phyloP scores from a whole-genome alignment of 2,888 invertebrate species.

The Quadroppia sp. region DNA sequence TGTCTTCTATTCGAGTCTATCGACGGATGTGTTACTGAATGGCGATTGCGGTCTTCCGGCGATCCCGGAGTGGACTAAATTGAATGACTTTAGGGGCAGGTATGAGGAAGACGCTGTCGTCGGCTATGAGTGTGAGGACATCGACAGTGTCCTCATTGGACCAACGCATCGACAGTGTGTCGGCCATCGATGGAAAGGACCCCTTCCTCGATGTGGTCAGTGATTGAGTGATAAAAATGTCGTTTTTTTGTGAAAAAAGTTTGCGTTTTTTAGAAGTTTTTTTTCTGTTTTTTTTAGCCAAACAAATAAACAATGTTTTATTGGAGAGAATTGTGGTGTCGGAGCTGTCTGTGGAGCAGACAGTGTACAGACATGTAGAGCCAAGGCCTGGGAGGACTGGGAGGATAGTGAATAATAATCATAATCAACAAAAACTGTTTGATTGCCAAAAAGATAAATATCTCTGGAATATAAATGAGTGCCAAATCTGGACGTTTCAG shows the following conservation, averaged over 20 bases:
- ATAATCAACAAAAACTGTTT: neutral
- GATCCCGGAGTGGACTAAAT: neutral
- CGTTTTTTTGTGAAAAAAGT: neutral
- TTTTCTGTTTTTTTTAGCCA: neutral
- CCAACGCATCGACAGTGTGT: neutral
- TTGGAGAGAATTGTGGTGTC: neutral
- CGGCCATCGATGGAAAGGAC: neutral
- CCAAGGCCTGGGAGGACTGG: neutral
- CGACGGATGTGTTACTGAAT: neutral
- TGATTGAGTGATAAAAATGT: neutral
- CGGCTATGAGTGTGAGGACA: neutral
- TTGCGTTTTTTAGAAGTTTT: neutral
- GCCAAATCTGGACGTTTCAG: constrained; percentile 9
- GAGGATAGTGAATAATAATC: neutral
- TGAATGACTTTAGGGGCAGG: neutral
- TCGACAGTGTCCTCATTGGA: neutral
- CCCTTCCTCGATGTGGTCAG: constrained; percentile 18
- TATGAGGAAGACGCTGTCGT: neutral
- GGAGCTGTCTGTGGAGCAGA: neutral
- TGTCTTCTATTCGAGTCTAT: neutral
- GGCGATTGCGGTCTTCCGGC: constrained; percentile 6
- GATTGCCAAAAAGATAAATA: neutral
- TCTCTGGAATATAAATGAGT: neutral
- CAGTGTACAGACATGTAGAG: neutral
- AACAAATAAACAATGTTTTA: neutral